Conservation (phyloP, 2,113 vertebrate genomes). For the Bubo bubo region DNA sequence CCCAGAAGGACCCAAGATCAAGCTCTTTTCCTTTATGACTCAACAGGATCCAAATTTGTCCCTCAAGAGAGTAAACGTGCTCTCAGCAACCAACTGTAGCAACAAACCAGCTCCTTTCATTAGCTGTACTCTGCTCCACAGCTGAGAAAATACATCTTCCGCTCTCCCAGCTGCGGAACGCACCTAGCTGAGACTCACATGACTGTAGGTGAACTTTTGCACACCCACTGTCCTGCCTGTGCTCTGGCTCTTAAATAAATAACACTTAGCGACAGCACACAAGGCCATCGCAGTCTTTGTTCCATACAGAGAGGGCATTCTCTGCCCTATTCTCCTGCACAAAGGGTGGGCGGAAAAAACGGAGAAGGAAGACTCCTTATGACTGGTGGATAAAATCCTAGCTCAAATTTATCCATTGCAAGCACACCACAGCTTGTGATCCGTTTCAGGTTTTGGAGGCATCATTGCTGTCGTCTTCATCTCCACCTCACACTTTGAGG, state of each 20-base stretch:
- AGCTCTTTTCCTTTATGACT: not conserved
- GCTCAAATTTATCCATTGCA: not conserved
- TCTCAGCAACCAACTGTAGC: not conserved
- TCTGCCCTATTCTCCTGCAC: not conserved
- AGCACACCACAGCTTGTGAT: not conserved
- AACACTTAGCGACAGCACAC: not conserved
- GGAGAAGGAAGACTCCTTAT: not conserved
- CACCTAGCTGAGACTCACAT: not conserved
- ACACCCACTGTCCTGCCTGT: not conserved
- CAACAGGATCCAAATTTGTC: not conserved
- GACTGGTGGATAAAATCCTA: not conserved
- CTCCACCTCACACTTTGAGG: not conserved
- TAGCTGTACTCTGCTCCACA: not conserved
- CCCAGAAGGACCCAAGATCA: not conserved
- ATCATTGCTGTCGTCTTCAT: not conserved
- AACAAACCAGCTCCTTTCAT: slow-evolving; percentile 22
- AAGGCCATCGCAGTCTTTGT: not conserved
- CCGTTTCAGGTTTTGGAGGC: not conserved
- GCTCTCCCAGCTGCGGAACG: not conserved
- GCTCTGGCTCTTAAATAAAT: not conserved
- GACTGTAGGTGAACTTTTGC: not conserved
- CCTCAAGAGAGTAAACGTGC: not conserved
- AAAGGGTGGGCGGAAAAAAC: not conserved
- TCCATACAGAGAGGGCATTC: not conserved
- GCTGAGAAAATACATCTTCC: not conserved